Base-by-base conservation (phyloP, 2,113 vertebrate genomes). In the Nematolebias whitei region DNA sequence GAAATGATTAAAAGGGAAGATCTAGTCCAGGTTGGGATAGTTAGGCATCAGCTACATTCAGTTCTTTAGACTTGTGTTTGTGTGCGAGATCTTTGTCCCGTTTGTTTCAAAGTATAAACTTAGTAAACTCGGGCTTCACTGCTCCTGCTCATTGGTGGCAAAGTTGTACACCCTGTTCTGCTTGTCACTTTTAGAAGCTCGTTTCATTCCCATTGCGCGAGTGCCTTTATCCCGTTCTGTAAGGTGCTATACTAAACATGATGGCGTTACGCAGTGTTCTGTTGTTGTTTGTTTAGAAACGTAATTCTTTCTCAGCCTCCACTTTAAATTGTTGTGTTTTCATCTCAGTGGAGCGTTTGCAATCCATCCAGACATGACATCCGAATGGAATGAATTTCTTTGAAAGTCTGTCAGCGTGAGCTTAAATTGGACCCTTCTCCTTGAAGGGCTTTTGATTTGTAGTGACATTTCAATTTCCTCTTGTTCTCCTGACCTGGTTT, bases 401-500 rank as follows among this genome's bases (percentile, higher is more conserved):
- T 82, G 74, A 74, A 79, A 84, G 81, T 62, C 86, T 71, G 87
- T 86, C 85, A 75, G 52, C 20, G 58, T 20, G 55, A 79, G 70
- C 75, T 70, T 78, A 76, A 87, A 84, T 88, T 86, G 84, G 74
- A 76, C 39, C 55, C 71, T 54, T 88, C 79, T 77, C 68, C 71
- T 78, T 71, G 73, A 86, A 82, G 78, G 74, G 68, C 55, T 76
- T 87, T 79, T 90, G 83, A 88, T 89, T 88, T 77, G 80, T 83
- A 75, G 83, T 85, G 87, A 88, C 90, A 83, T 90, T 91, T 89
- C 88, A 89, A 91, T 91, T 87, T 90, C 86, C 86, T 85, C 83
- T 75, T 52, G 85, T 89, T 91, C 85, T 79, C 78, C 68, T 9
- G n/a, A 50, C 61, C 82, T 53, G 65, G 23, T 76, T 72, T 58